Conservation (phyloP, 1,140 invertebrate genomes). For the Hetaerina americana region DNA sequence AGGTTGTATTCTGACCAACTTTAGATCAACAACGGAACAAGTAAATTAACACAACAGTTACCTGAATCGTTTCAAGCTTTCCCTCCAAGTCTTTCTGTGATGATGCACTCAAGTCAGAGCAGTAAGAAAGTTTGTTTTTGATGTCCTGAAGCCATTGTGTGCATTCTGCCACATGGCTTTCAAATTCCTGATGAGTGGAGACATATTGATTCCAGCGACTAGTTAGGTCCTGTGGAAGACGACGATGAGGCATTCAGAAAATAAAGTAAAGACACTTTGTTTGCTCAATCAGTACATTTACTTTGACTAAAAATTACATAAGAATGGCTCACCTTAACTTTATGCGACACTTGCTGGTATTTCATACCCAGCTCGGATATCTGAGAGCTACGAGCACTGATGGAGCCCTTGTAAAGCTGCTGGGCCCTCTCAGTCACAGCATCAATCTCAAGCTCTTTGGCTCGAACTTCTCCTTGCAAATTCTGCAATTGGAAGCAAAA, state of each 20-base stretch:
- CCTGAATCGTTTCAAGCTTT: constrained; percentile 62
- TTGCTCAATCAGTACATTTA: background rate
- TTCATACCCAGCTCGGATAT: constrained; percentile 78
- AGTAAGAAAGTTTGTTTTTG: constrained; percentile 68
- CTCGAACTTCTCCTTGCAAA: constrained; percentile 75
- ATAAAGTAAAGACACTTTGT: background rate
- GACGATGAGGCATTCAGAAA: background rate
- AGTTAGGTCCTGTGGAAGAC: constrained; percentile 50
- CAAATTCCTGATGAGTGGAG: constrained; percentile 75
- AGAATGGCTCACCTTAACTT: constrained; percentile 51
- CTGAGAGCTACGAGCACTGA: constrained; percentile 48
- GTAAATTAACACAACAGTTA: constrained; percentile 18
- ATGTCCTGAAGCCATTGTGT: constrained; percentile 73
- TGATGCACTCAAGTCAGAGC: constrained; percentile 63
- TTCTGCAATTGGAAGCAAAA: constrained; percentile 33
- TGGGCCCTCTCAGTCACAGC: constrained; percentile 82
- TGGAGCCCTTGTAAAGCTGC: constrained; percentile 54
- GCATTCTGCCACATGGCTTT: constrained; percentile 64
- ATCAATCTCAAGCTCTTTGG: constrained; percentile 87
- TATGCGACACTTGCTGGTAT: constrained; percentile 78
- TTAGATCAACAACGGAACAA: no score
- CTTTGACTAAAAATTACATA: background rate
- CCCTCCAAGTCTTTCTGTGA: constrained; percentile 74
- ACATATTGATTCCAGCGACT: constrained; percentile 87
- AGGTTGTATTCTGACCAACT: no score